These are phyloP conservation scores for Mamestra brassicae DNA, from an alignment of 2,888 invertebrate genomes.

Conservation along the genomic window DNA sequence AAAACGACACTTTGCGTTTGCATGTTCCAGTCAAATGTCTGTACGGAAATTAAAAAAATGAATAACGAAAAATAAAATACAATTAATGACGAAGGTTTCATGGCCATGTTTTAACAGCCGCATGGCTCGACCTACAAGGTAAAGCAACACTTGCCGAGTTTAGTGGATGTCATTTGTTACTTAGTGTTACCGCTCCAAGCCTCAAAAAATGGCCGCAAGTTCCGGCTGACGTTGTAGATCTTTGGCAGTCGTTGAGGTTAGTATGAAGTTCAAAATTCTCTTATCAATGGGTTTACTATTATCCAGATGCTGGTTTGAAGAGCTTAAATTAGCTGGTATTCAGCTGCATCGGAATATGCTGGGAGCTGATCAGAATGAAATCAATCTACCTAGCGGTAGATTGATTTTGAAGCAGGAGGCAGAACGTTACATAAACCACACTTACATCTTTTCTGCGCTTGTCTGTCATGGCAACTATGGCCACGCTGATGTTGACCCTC, in stretches of 20 bases:
- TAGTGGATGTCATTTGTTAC: not conserved
- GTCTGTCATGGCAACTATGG: conserved; percentile 89
- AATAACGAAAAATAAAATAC: not conserved
- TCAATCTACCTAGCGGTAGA: too few relatives aligned
- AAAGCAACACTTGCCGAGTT: not conserved
- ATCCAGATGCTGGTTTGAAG: too few relatives aligned
- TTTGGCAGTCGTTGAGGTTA: not conserved
- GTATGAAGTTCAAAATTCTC: not conserved
- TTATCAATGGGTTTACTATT: not conserved
- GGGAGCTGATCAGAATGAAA: not conserved
- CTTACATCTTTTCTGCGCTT: conserved; percentile 86
- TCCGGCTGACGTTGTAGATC: not conserved
- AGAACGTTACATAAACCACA: not conserved
- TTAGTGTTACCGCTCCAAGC: not conserved
- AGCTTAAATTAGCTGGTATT: too few relatives aligned
- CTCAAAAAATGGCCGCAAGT: not conserved
- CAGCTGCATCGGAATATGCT: not conserved
- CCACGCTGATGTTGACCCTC: conserved; percentile 92
- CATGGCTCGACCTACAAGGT: not conserved
- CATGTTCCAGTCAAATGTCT: conserved; percentile 87
- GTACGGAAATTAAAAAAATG: not conserved
- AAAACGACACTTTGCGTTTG: conserved; percentile 82
- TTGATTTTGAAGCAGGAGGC: not conserved
- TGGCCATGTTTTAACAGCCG: not conserved
- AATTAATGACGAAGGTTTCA: not conserved